Percentiles rank a stretch among this genome's conserved stretches.
These are phyloP conservation scores for Clarias gariepinus DNA, from an alignment of 2,113 vertebrate species.

Conservation along the genomic window DNA sequence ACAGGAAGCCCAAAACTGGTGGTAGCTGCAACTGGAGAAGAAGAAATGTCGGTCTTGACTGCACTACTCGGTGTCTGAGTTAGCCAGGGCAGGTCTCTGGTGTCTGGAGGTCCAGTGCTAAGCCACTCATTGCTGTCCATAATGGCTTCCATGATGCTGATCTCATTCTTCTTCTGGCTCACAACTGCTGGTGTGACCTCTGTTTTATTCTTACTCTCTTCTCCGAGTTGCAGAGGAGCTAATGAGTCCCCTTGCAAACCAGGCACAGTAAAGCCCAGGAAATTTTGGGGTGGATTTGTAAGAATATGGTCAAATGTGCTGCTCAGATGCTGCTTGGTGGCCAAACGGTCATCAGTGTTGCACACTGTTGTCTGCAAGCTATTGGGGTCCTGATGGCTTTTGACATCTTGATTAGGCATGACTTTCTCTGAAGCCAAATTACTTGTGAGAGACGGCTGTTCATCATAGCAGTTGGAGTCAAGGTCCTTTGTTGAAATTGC, in stretches of 20 bases:
- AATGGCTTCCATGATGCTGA: constrained; percentile 76
- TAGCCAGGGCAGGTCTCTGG: constrained; percentile 59
- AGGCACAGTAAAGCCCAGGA: constrained; percentile 38
- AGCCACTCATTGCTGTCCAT: constrained; percentile 77
- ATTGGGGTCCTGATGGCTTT: not conserved
- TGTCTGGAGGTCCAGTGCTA: constrained; percentile 52
- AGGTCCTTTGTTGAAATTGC: not conserved
- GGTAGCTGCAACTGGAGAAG: not conserved
- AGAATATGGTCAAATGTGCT: not conserved
- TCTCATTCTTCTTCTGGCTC: constrained; percentile 65
- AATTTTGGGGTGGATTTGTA: not conserved
- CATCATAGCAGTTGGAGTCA: constrained; percentile 18
- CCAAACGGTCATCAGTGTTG: not conserved
- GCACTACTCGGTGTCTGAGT: constrained; percentile 16
- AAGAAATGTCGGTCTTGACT: not conserved
- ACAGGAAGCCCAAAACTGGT: not conserved
- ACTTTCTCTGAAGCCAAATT: not conserved
- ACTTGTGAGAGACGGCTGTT: not conserved
- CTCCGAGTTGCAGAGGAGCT: not conserved
- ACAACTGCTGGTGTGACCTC: constrained; percentile 3
- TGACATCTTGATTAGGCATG: not conserved
- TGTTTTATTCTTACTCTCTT: constrained; percentile 21
- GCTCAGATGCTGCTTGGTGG: constrained; percentile 5
- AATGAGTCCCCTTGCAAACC: not conserved
- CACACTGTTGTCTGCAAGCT: constrained; percentile 13